Conservation (phyloP, 2,797 vertebrate species). For the Varecia variegata region DNA sequence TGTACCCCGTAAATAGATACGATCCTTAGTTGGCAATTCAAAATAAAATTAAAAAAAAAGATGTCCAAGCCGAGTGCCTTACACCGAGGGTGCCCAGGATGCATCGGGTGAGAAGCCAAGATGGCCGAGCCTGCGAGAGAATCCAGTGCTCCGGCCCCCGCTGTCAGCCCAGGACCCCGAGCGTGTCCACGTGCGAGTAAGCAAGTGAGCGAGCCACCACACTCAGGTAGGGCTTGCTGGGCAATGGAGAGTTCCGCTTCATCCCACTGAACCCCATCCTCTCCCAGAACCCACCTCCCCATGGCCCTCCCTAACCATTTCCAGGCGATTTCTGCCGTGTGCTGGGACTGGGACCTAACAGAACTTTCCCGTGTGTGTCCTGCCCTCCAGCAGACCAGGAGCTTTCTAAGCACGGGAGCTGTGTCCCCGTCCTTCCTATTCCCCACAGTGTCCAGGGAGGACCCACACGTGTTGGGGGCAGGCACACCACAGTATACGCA, state of each 20-base stretch:
- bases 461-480: rapidly evolving
- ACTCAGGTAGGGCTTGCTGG: neutral
- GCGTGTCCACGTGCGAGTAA: rapidly evolving
- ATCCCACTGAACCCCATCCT: neutral
- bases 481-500: too few relatives aligned
- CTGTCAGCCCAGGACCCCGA: neutral
- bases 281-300: neutral
- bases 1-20: neutral
- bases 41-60: neutral
- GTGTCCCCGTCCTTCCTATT: neutral
- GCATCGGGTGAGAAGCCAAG: neutral
- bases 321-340: neutral
- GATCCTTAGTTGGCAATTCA: neutral
- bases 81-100: neutral
- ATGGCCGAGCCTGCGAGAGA: neutral
- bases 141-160: neutral
- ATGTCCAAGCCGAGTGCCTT: neutral
- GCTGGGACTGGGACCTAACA: neutral
- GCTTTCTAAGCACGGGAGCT: neutral
- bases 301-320: neutral
- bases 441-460: too few relatives aligned
- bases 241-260: neutral
- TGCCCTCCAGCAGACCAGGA: too few relatives aligned
- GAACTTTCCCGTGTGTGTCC: neutral
- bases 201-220: neutral